Conservation (phyloP, 2,113 vertebrate species). For the Periophthalmodon schlosseri region DNA sequence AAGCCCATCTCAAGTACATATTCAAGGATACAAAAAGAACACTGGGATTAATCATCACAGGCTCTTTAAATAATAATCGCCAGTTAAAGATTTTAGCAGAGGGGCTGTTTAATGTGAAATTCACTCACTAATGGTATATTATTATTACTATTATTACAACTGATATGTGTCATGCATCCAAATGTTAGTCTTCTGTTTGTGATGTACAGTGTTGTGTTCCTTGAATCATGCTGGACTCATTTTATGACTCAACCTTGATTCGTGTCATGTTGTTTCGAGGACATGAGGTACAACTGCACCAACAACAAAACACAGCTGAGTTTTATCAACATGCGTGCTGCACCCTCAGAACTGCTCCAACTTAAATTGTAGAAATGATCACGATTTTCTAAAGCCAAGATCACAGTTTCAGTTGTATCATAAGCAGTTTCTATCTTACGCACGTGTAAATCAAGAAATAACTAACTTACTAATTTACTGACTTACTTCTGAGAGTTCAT, state of each 20-base stretch:
- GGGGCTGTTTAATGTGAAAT: not conserved
- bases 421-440: too few relatives aligned
- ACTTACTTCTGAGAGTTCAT: too few relatives aligned
- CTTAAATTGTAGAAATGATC: not conserved
- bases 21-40: constrained; percentile 37
- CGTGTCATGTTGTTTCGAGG: not conserved
- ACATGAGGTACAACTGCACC: not conserved
- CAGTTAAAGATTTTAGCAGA: not conserved
- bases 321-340: not conserved
- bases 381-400: too few relatives aligned
- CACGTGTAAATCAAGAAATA: too few relatives aligned
- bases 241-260: not conserved
- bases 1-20: constrained; percentile 49
- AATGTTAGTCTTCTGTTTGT: too few relatives aligned
- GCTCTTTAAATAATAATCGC: constrained; percentile 17
- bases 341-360: not conserved
- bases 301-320: not conserved
- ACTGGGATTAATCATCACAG: constrained; percentile 26
- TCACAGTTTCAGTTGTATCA: too few relatives aligned
- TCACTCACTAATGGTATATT: not conserved
- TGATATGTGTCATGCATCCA: too few relatives aligned
- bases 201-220: too few relatives aligned
- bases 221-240: not conserved
- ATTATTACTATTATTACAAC: not conserved
- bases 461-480: too few relatives aligned